Evolutionary conservation across 2,888 invertebrate species (phyloP), one percentile per base, ranked within the genome.

Genomic region (Lydus trimaculatus): DNA sequence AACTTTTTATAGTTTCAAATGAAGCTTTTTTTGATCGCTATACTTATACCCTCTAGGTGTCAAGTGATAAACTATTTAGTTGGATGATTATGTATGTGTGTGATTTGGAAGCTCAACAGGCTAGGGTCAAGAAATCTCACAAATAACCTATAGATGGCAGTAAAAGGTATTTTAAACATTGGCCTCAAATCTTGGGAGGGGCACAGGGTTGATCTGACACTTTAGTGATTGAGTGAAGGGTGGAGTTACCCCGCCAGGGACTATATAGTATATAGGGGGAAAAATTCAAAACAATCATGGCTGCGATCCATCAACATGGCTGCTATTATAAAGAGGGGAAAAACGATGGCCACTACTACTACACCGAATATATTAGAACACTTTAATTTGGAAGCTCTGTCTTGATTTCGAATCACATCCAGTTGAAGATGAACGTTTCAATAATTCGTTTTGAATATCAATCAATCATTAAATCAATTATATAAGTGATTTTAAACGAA

Each of bases 231-330:
- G 88, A 88, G 86, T 86, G 86, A 86, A 86, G 88, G 88, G 88
- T 88, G 88, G 88, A 88, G 88, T 84, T 79, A 82, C 83, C 81
- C 80, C 76, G 79, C 74, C 79, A 76, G 82, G 81, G 82, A 80
- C 20, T 48, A 48, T 43, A 8, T n/a, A n/a, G n/a, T n/a, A n/a
- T 9, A 48, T 48, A 80, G 70, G 74, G 75, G 79, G 76, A 81
- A 81, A 83, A 84, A 84, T 82, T 87, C 84, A 79, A 84, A 85
- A 85, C 87, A 87, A 88, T 87, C 87, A 88, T 88, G 88, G 88
- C 88, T 86, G 87, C 87, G 85, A 88, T 87, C 86, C 84, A 87
- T 87, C 87, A 87, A 87, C 86, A 88, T 88, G 88, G 88, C 88
- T 85, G 73, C 76, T 76, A 73, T 74, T 73, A 67, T 67, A 70